These are phyloP conservation scores for Vicugna pacos DNA, from an alignment of 2,113 vertebrate species.

Conservation along the genomic window DNA sequence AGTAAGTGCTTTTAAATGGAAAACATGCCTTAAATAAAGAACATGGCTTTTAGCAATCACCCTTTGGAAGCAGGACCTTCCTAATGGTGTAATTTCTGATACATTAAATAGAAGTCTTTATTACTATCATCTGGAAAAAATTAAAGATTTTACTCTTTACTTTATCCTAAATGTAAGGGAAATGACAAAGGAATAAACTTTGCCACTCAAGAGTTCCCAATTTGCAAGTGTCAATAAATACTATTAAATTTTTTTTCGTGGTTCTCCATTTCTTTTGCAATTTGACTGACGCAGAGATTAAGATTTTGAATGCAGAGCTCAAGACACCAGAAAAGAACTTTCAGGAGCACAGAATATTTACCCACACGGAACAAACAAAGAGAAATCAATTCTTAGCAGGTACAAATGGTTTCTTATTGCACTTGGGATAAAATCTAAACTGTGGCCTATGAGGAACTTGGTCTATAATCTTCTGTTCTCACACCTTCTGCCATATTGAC, in stretches of 20 bases:
- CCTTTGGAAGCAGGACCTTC: conserved; percentile 61
- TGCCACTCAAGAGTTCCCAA: conserved; percentile 32
- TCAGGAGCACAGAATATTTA: neutral
- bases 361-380: neutral
- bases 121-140: conserved; percentile 15
- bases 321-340: neutral
- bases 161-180: conserved; percentile 46
- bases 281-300: conserved; percentile 9
- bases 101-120: conserved; percentile 72
- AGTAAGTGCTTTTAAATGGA: conserved; percentile 69
- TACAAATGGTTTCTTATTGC: neutral
- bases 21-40: conserved; percentile 63
- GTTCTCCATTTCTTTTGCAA: conserved; percentile 42
- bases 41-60: conserved; percentile 58
- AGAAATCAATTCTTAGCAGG: neutral
- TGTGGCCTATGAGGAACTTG: neutral
- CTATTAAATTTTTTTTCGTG: conserved; percentile 27
- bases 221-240: conserved; percentile 57
- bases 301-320: conserved; percentile 6
- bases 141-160: conserved; percentile 8
- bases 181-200: conserved; percentile 57
- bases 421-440: neutral
- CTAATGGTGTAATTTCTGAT: conserved; percentile 64
- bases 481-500: neutral
- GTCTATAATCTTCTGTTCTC: neutral